These are phyloP conservation scores for Hyposoter dolosus DNA, from an alignment of 2,888 invertebrate species.

Conservation along the genomic window DNA sequence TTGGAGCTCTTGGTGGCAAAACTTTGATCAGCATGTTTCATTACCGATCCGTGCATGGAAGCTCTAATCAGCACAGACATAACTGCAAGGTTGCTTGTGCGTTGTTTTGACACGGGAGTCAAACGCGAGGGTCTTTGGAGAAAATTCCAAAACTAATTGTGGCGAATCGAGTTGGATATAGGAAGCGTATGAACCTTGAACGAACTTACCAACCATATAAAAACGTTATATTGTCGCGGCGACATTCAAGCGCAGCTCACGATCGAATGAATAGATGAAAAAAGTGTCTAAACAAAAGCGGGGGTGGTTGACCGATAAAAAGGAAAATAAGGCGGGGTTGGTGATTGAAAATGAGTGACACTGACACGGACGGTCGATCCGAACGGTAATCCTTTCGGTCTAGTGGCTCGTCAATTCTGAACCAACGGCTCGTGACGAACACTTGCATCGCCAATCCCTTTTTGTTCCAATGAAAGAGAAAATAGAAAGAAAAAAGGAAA, in stretches of 20 bases:
- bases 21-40: not conserved
- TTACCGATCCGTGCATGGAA: not conserved
- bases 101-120: not conserved
- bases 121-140: not conserved
- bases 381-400: slow-evolving; percentile 21
- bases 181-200: not conserved
- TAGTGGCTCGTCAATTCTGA: slow-evolving; percentile 28
- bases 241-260: not conserved
- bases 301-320: slow-evolving; percentile 15
- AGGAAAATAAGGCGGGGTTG: not conserved
- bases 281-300: not conserved
- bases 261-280: not conserved
- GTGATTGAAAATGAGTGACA: slow-evolving; percentile 17
- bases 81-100: not conserved
- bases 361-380: slow-evolving; percentile 10
- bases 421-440: slow-evolving; percentile 10
- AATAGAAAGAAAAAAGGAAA: not conserved
- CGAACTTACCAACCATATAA: not conserved
- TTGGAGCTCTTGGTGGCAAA: not conserved
- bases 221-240: not conserved
- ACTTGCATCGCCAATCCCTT: slow-evolving; percentile 15
- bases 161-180: not conserved
- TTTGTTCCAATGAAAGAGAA: not conserved
- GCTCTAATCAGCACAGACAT: not conserved
- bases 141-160: not conserved